A percentile compares a stretch with the other conserved stretches of the same genome.
These are phyloP conservation scores for Scrobipalpa costella DNA, from an alignment of 2,888 invertebrate genomes.

Conservation along the genomic window DNA sequence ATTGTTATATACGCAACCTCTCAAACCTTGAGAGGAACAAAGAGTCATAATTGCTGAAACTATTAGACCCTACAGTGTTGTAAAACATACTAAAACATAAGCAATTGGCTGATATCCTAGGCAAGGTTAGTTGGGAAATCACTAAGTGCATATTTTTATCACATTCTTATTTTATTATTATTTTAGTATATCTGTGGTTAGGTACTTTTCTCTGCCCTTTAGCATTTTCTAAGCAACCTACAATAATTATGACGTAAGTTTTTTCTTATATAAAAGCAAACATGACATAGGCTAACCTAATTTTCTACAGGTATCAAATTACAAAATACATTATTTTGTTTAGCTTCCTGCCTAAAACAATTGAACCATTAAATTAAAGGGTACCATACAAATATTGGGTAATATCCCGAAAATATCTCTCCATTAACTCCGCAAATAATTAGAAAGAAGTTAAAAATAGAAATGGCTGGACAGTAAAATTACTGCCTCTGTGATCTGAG, in stretches of 20 bases:
- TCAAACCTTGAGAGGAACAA: constrained; percentile 19
- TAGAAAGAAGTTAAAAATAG: constrained; percentile 8
- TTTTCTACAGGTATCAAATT: too few species aligned
- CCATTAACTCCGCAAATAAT: too few species aligned
- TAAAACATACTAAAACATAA: constrained; percentile 16
- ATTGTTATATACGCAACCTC: constrained; percentile 4
- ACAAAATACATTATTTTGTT: background rate
- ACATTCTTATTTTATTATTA: too few species aligned
- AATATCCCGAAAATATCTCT: background rate
- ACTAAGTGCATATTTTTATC: too few species aligned
- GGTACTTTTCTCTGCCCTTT: too few species aligned
- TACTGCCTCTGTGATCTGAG: too few species aligned
- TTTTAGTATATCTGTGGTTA: too few species aligned
- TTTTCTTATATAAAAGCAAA: too few species aligned
- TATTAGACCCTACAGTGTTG: constrained; percentile 29
- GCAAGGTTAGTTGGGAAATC: constrained; percentile 23
- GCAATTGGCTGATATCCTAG: constrained; percentile 22
- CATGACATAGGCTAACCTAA: too few species aligned
- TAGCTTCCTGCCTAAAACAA: too few species aligned
- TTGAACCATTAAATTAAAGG: background rate
- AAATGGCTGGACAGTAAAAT: background rate
- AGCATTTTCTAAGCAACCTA: too few species aligned
- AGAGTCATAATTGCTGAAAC: constrained; percentile 30
- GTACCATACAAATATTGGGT: constrained; percentile 6
- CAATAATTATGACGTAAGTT: too few species aligned